Evolutionary conservation across 2,113 vertebrate species (phyloP), one percentile per base, ranked within the genome.

Genomic region (Columba livia): DNA sequence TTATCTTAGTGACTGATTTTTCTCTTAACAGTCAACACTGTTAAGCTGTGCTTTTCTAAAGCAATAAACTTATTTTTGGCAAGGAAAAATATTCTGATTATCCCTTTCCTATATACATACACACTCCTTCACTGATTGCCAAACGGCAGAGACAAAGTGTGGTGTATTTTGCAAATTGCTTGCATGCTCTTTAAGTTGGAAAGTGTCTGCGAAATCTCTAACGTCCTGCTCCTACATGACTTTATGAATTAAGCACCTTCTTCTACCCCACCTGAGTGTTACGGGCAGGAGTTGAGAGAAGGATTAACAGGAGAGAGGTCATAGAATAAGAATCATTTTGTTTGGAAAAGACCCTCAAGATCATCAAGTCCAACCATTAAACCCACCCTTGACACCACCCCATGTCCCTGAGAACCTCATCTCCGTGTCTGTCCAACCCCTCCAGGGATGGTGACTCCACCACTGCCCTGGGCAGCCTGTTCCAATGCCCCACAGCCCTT

Each of bases 181-280:
- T 65, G 47, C 15, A 65, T 23, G 40, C 8, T 61, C 11, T 65
- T 60, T 24, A 51, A 21, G 19, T 47, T 51, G 32, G 64, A 65
- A 92, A 65, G 3, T 1, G 1, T 31, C 50, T 65, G 34, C 8
- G 34, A 84, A 83, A 69, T 50, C 57, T 29, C 47, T 54, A 50
- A 53, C 9, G 32, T 12, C 3, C 13, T 79, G 2, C 25, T 72
- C 0, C 0, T 47, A 44, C 3, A 11, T 0, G 8, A 47, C 9
- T 8, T 66, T 67, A 47, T 58, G 44, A 57, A 74, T 18, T 15
- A 79, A 79, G 17, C 20, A 62, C 5, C 31, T 85, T 84, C 32
- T 72, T 58, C n/a, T 26, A 78, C 3, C 26, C 58, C 69, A 19
- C 29, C 29, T 40, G 31, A 56, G 40, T 56, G 29, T 48, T 44